Evolutionary conservation across 1,140 invertebrate genomes (phyloP), one percentile per base, ranked within the genome.

Genomic region (Drosophila rhopaloa): DNA sequence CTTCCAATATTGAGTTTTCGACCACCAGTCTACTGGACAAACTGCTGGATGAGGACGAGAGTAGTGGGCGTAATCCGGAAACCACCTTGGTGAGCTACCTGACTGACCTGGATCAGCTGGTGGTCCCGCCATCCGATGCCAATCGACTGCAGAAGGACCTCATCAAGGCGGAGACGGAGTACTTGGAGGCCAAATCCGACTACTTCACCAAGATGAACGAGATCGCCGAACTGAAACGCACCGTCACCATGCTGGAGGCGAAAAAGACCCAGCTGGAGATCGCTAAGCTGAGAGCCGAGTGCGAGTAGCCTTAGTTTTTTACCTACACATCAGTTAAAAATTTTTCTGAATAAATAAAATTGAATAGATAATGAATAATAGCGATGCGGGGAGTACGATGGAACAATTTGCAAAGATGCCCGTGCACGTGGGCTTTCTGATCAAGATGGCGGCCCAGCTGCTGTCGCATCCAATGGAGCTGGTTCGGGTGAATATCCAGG

Each of bases 221-320:
- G n/a, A 76, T 76, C 0, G 37, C 73, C 10, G 73, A 76, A 24
- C 38, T 76, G n/a, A 75, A 53, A 19, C 73, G 73, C 5, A 76
- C 72, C 7, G 29, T 76, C 1, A 76, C 73, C 14, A 76, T 76
- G 73, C 32, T 76, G 29, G 73, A 67, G 73, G 72, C 73, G 29
- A 76, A 76, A 16, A 76, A 76, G 43, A 76, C 73, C 11, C 73
- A 76, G 11, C 38, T 76, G 38, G 73, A 76, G 54, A 76, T 76
- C 50, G 55, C 16, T 2, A 76, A 76, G 41, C 55, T 76, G 38
- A 57, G 55, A 27, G 73, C 72, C 2, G 73, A 76, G 43, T 76
- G 73, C 73, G 73, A 76, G 62, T 76, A 76, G 73, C 43, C 66
- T 16, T 24, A 61, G 62, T 8, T 27, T 63, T 24, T 46, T 10